A percentile compares a stretch with the other conserved stretches of the same genome.
These are phyloP conservation scores for Zaprionus bogoriensis DNA, from an alignment of 2,888 invertebrate species.

Conservation along the genomic window DNA sequence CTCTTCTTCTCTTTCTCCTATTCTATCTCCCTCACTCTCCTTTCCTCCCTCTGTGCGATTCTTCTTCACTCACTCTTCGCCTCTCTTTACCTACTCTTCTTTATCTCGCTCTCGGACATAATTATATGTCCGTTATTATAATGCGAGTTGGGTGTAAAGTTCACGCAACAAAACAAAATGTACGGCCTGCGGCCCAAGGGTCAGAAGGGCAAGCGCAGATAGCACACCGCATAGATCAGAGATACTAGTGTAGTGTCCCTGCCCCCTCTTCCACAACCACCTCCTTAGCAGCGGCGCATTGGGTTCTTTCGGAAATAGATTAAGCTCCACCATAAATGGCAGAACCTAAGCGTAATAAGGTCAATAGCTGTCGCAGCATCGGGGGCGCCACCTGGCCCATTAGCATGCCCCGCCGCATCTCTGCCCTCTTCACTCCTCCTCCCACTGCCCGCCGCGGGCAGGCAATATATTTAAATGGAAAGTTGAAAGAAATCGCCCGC, in stretches of 20 bases:
- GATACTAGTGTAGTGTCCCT: neutral
- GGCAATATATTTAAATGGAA: conserved; percentile 56
- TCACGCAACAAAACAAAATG: conserved; percentile 39
- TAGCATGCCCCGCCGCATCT: conserved; percentile 43
- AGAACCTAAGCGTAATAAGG: conserved; percentile 55
- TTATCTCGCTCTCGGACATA: conserved; percentile 54
- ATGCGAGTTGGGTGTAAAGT: conserved; percentile 70
- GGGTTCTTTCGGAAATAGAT: conserved; percentile 48
- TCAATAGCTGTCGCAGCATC: conserved; percentile 39
- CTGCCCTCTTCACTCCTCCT: neutral
- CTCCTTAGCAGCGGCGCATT: no score
- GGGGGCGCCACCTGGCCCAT: conserved; percentile 19
- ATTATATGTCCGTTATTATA: conserved; percentile 70
- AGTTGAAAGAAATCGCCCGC: conserved; percentile 47
- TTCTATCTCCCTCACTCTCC: no score
- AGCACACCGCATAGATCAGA: neutral
- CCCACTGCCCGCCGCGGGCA: conserved; percentile 10
- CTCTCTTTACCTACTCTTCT: neutral
- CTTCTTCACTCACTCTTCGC: neutral
- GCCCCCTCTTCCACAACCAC: neutral
- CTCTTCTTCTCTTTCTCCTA: no score
- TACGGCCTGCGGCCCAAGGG: neutral
- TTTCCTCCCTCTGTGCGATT: neutral
- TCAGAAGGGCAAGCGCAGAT: neutral
- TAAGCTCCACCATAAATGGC: conserved; percentile 58